Percentiles rank a stretch among this genome's conserved stretches.
Evolutionary conservation across 2,113 vertebrate genomes (phyloP).

Genomic region (Bos javanicus): DNA sequence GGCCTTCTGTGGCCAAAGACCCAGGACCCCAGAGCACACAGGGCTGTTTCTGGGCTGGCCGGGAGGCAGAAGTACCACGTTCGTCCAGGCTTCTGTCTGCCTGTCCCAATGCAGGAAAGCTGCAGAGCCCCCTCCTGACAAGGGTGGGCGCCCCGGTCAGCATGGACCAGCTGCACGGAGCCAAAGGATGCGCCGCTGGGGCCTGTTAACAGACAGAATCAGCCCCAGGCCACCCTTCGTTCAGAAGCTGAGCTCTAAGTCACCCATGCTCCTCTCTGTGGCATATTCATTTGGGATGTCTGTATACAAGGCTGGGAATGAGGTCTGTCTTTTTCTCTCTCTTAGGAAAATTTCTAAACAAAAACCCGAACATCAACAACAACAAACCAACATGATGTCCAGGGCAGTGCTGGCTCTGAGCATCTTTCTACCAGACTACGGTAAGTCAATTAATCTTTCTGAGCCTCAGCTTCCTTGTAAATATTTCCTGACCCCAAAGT

Average conservation of each 20-base stretch:
- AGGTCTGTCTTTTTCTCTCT: neutral
- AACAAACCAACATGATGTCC: neutral
- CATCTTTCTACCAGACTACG: neutral
- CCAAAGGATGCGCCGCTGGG: fast-evolving
- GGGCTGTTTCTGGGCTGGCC: neutral
- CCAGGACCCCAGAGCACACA: neutral
- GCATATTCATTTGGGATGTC: neutral
- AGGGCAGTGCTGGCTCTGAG: neutral
- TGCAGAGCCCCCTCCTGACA: neutral
- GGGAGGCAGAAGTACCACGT: neutral
- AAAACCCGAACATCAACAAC: neutral
- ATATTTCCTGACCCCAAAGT: neutral
- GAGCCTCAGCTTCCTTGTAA: neutral
- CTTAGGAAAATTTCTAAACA: neutral
- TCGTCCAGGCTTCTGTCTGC: neutral
- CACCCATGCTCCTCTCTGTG: no score
- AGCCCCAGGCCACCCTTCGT: neutral
- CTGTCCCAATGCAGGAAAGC: neutral
- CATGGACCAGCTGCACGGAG: neutral
- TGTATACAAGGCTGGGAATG: no score
- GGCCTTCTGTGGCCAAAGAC: neutral
- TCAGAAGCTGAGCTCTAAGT: neutral
- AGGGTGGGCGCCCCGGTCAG: neutral
- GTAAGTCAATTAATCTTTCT: neutral
- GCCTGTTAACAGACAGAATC: neutral